Conservation (phyloP, 2,888 invertebrate species). For the Acleris literana region DNA sequence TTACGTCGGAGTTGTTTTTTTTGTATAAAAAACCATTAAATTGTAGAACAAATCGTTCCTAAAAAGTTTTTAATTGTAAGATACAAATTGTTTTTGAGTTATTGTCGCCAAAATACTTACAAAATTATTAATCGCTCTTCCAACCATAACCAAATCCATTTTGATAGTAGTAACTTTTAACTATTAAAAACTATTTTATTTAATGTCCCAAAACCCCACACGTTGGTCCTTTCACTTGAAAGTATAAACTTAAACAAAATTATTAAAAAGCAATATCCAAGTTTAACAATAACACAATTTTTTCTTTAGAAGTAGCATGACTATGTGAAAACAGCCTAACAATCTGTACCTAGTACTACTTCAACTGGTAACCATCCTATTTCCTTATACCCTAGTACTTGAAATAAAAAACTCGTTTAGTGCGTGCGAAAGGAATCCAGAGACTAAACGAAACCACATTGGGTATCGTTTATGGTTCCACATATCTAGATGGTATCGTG, state of each 20-base stretch:
- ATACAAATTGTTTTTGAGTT: no score
- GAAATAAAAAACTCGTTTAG: constrained; percentile 39
- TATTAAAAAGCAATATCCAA: no score
- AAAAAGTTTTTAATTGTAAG: background rate
- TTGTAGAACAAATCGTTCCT: background rate
- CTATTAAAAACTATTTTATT: constrained; percentile 5
- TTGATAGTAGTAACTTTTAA: constrained; percentile 31
- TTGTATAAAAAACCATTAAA: no score
- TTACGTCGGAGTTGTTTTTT: no score
- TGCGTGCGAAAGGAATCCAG: constrained; percentile 67
- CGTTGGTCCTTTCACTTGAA: background rate
- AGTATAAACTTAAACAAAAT: no score
- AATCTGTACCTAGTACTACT: background rate
- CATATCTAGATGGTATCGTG: constrained; percentile 64
- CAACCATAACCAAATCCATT: constrained; percentile 73
- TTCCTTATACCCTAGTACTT: constrained; percentile 16
- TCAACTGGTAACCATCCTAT: constrained; percentile 12
- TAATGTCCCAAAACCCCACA: background rate
- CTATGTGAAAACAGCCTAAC: constrained; percentile 7
- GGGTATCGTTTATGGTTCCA: constrained; percentile 57
- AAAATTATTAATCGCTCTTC: constrained; percentile 71
- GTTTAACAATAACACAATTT: no score
- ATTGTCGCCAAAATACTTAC: constrained; percentile 56
- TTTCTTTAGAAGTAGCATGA: constrained; percentile 5
- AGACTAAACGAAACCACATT: constrained; percentile 61